A percentile compares a stretch with the other conserved stretches of the same genome.
Conservation (phyloP, 2,797 vertebrate genomes). For the Dermochelys coriacea region DNA sequence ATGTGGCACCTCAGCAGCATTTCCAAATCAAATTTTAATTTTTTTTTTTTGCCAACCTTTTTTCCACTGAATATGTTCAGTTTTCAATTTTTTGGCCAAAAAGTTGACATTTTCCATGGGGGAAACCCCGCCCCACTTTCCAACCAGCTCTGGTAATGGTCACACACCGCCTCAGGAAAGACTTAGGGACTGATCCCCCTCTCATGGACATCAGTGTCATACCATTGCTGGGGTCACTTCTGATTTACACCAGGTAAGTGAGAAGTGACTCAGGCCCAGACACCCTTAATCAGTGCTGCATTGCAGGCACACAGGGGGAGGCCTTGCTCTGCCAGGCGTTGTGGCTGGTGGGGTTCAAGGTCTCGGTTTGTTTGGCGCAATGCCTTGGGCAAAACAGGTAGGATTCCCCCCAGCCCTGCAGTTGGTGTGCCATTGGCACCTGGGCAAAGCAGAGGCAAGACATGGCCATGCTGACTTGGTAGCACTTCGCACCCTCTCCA, state of each 20-base stretch:
- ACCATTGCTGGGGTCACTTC: not conserved
- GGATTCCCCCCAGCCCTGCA: not conserved
- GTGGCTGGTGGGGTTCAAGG: not conserved
- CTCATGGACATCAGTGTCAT: not conserved
- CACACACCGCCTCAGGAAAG: not conserved
- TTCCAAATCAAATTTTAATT: not conserved
- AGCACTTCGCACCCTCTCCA: not conserved
- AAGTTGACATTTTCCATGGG: not conserved
- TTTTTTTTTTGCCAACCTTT: conserved; percentile 19
- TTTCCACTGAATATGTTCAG: not conserved
- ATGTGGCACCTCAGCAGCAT: not conserved
- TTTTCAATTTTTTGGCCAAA: conserved; percentile 45
- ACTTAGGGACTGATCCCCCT: not conserved
- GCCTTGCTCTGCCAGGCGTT: not conserved
- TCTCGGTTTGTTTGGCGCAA: not conserved
- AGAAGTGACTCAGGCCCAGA: not conserved
- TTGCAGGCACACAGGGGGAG: not conserved
- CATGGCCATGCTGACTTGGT: not conserved
- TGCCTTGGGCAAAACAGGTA: accelerated
- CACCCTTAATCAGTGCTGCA: not conserved
- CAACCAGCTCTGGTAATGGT: not conserved
- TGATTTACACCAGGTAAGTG: not conserved
- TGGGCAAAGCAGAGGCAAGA: not conserved
- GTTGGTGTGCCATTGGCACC: not conserved
- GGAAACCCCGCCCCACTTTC: not conserved